Percentiles rank a stretch among this genome's conserved stretches.
Conservation (phyloP, 2,797 vertebrate genomes). For the Scolopax rusticola region DNA sequence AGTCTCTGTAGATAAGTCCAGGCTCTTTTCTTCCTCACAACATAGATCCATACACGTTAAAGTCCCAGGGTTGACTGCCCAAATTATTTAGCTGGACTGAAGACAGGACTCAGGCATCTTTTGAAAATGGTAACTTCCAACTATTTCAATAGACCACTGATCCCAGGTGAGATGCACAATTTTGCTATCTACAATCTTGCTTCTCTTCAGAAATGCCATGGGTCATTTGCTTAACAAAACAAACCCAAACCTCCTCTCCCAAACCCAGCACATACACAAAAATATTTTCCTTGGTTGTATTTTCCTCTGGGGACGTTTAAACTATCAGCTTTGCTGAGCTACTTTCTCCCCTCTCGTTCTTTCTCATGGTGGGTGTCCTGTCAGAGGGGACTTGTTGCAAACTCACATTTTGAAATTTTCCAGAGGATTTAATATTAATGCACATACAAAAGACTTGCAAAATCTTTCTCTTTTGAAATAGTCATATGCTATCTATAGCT, state of each 20-base stretch:
- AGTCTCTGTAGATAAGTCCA: slow-evolving; percentile 43
- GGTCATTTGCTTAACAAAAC: slow-evolving; percentile 38
- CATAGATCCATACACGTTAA: not conserved
- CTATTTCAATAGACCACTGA: not conserved
- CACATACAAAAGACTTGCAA: not conserved
- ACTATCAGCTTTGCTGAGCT: slow-evolving; percentile 8
- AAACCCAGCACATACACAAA: not conserved
- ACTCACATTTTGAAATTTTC: slow-evolving; percentile 39
- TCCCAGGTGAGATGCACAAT: not conserved
- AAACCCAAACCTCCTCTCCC: not conserved
- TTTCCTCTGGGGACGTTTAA: slow-evolving; percentile 33
- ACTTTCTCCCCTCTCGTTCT: not conserved
- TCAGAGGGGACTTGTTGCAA: not conserved
- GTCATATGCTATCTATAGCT: not conserved
- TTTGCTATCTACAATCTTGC: not conserved
- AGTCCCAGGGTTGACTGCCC: not conserved
- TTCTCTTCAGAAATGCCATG: not conserved
- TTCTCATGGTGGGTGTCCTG: slow-evolving; percentile 21
- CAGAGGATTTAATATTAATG: slow-evolving; percentile 15
- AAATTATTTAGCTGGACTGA: not conserved
- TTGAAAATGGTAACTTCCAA: not conserved
- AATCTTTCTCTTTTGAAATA: slow-evolving; percentile 16
- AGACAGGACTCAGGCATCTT: not conserved
- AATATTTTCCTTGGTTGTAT: not conserved
- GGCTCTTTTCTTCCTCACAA: slow-evolving; percentile 28